Percentiles rank a stretch among this genome's conserved stretches.
These are phyloP conservation scores for Cordylochernes scorpioides DNA, from an alignment of 2,888 invertebrate species.

Conservation along the genomic window DNA sequence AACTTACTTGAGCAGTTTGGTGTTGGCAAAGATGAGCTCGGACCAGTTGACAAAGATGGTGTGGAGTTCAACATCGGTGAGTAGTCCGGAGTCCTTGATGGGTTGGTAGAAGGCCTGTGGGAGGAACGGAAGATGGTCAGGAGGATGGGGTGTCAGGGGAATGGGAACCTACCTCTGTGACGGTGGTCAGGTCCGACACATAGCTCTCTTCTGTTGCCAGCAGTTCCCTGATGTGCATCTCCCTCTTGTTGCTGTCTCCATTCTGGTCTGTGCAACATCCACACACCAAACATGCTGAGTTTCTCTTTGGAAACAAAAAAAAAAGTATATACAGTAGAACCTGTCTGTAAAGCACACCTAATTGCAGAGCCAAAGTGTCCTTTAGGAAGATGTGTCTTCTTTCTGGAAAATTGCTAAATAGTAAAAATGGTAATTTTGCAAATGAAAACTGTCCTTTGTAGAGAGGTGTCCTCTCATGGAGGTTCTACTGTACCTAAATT, in stretches of 20 bases:
- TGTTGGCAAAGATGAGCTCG: conserved; percentile 34
- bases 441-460: no score
- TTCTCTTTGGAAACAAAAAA: no score
- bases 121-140: conserved; percentile 28
- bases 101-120: conserved; percentile 37
- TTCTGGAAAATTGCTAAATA: no score
- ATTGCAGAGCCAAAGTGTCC: no score
- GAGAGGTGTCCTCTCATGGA: no score
- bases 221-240: conserved; percentile 39
- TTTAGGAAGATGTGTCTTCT: no score
- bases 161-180: conserved; percentile 29
- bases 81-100: conserved; percentile 29
- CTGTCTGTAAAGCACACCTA: no score
- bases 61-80: conserved; percentile 33
- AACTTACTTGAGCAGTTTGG: conserved; percentile 33
- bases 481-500: no score
- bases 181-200: conserved; percentile 39
- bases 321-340: no score
- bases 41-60: conserved; percentile 47
- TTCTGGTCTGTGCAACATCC: no score
- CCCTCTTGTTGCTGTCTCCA: conserved; percentile 33
- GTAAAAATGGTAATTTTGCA: no score
- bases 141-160: conserved; percentile 1
- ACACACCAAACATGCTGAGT: no score
- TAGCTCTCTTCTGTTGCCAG: conserved; percentile 43